Evolutionary conservation across 2,113 vertebrate genomes (phyloP), one percentile per base, ranked within the genome.

Genomic region (Notothenia rossii): DNA sequence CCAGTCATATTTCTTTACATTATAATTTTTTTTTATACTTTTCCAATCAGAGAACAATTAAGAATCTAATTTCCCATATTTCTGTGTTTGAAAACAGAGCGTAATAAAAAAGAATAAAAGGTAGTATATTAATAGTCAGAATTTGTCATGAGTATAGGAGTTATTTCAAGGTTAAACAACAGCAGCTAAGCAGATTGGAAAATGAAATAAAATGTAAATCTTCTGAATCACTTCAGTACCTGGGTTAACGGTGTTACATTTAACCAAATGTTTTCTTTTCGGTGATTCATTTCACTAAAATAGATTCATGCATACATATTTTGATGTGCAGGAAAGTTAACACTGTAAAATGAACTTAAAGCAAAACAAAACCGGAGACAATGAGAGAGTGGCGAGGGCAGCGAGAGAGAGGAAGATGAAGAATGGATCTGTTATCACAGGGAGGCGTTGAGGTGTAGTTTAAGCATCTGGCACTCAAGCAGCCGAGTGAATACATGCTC

Each of bases 31-130:
- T 25, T 25, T 45, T 43, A 77, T 10, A 29, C 33, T 15, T 53
- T 64, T 49, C 4, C 60, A 40, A 9, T 66, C 18, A 45, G 9
- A 22, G 70, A 79, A 80, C 74, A 67, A 79, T 81, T 76, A 50
- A 75, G 18, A 81, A 85, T 70, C 49, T 33, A 75, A 72, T 68
- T 75, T 68, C 6, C 11, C n/a, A 22, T 13, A 51, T 15, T 54
- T 62, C 6, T 4, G 18, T 17, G 10, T 56, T 62, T 60, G 53
- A 49, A 14, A 55, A 29, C 0, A 40, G 36, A 40, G 36, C 36
- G 7, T 1, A 40, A 40, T 40, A 40, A 7, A 40, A 40, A 40
- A 40, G 36, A 7, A 6, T 40, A 40, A 40, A 29, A 40, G 36
- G 36, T 40, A 7, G 7, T 40, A 40, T 40, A 40, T 40, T 40